A percentile compares a stretch with the other conserved stretches of the same genome.
These are phyloP conservation scores for Porites divaricata DNA, from an alignment of 92 coral and sea anemone genomes.

Conservation along the genomic window DNA sequence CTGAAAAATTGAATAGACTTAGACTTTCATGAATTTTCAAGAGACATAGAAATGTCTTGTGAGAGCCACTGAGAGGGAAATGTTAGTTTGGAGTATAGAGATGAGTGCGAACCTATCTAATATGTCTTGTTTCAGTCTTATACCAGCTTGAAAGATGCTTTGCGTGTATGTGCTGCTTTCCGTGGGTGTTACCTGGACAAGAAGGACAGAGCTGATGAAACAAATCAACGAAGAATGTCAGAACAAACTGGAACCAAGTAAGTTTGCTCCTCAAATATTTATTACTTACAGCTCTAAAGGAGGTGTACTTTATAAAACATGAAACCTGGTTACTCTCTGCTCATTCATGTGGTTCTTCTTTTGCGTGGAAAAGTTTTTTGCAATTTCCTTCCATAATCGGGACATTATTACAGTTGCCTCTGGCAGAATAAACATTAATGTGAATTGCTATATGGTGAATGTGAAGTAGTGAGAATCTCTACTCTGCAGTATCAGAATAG, in stretches of 20 bases:
- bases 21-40: too few species aligned
- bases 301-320: neutral
- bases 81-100: too few species aligned
- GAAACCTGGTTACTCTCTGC: neutral
- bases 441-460: too few species aligned
- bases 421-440: too few species aligned
- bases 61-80: too few species aligned
- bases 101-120: neutral
- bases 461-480: too few species aligned
- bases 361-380: too few species aligned
- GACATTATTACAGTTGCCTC: too few species aligned
- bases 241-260: conserved; percentile 90
- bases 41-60: too few species aligned
- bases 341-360: neutral
- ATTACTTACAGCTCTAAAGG: conserved; percentile 1
- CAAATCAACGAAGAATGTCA: conserved; percentile 81
- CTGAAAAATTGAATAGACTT: too few species aligned
- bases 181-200: conserved; percentile 97
- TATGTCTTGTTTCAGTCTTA: conserved; percentile 72
- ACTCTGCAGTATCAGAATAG: too few species aligned
- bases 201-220: conserved; percentile 95
- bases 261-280: neutral
- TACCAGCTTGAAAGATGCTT: conserved; percentile 93
- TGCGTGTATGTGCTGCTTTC: conserved; percentile 98
- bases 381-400: too few species aligned